A percentile compares a stretch with the other conserved stretches of the same genome.
Evolutionary conservation across 2,113 vertebrate species (phyloP).

Genomic region (Chloebia gouldiae): DNA sequence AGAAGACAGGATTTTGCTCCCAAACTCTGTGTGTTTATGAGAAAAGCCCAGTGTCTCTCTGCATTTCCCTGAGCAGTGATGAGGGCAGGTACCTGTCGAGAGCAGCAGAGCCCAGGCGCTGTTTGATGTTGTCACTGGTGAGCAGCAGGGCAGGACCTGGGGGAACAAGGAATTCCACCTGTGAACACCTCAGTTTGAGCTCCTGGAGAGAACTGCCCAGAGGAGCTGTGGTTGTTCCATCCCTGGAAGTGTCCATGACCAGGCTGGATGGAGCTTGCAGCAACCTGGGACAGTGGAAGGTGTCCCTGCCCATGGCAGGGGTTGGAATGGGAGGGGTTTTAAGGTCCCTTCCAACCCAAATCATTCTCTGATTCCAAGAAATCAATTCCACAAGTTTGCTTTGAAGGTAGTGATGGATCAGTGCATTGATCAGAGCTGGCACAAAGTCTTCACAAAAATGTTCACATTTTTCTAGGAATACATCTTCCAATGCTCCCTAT

Average conservation of each 20-base stretch:
- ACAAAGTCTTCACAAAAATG: not conserved
- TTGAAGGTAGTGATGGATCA: not conserved
- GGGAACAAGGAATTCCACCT: not conserved
- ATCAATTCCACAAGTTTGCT: not conserved
- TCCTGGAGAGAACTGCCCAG: not conserved
- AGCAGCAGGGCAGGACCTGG: slow-evolving; percentile 87
- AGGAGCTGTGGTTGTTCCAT: not conserved
- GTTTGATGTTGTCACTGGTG: slow-evolving; percentile 91
- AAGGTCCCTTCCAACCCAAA: not conserved
- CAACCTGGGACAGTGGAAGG: fast-evolving
- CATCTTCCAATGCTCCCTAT: not conserved
- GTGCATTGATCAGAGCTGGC: not conserved
- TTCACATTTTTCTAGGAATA: not conserved
- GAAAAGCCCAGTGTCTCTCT: fast-evolving
- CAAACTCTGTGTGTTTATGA: not conserved
- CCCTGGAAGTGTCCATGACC: not conserved
- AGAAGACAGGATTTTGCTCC: not conserved
- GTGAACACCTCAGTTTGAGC: not conserved
- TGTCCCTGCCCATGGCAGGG: not conserved
- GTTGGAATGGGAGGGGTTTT: not conserved
- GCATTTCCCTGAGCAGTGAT: fast-evolving
- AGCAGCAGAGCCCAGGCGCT: slow-evolving; percentile 86
- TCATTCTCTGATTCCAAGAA: not conserved
- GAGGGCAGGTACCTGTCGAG: slow-evolving; percentile 84
- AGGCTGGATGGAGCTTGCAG: fast-evolving